phyloP scores from a whole-genome alignment of 2,113 vertebrate genomes.

The Uropsilus gracilis region DNA sequence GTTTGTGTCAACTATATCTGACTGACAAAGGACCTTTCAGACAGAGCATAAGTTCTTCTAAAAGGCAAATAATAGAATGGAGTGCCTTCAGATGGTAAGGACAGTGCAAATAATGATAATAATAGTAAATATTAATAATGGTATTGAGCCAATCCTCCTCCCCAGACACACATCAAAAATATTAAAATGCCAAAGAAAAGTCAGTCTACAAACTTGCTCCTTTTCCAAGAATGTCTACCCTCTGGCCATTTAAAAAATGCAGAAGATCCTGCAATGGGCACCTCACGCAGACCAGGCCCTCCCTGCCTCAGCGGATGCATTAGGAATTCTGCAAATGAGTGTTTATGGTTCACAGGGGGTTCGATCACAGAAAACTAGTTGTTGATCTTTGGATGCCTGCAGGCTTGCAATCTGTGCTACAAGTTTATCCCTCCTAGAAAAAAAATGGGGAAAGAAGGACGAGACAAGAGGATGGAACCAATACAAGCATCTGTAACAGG shows the following conservation, averaged over 20 bases:
- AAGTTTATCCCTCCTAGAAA: slow-evolving; percentile 77
- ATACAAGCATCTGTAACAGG: slow-evolving; percentile 85
- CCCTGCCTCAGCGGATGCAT: slow-evolving; percentile 51
- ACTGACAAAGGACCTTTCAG: not conserved
- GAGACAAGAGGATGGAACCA: slow-evolving; percentile 78
- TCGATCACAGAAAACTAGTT: slow-evolving; percentile 84
- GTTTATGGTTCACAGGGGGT: slow-evolving; percentile 77
- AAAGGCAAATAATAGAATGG: not conserved
- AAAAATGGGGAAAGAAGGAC: not conserved
- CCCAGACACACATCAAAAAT: slow-evolving; percentile 24
- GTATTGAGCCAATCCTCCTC: not conserved
- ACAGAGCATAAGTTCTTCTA: not conserved
- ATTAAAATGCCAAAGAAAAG: not conserved
- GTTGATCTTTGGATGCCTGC: slow-evolving; percentile 88
- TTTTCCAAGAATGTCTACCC: not conserved
- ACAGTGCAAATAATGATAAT: not conserved
- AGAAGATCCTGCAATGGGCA: not conserved
- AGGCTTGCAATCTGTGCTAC: slow-evolving; percentile 88
- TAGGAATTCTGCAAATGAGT: slow-evolving; percentile 80
- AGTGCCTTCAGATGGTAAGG: not conserved
- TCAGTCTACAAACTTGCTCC: not conserved
- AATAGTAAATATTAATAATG: not conserved
- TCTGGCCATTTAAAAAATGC: not conserved
- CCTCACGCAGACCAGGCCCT: slow-evolving; percentile 32
- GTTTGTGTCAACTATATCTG: not conserved